Conservation (phyloP, 2,113 vertebrate genomes). For the Dipodomys spectabilis region DNA sequence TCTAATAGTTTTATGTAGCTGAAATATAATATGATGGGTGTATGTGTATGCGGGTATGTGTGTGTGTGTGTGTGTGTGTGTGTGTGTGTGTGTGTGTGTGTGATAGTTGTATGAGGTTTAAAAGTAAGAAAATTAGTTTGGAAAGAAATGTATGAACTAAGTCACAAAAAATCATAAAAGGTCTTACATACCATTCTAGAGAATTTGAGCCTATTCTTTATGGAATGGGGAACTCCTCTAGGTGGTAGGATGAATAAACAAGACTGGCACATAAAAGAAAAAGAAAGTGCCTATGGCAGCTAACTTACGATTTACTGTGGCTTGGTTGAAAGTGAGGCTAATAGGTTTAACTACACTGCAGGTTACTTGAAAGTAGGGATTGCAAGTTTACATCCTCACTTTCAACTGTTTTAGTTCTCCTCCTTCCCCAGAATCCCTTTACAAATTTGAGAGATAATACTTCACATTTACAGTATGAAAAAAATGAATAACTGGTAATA, state of each 20-base stretch:
- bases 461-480: neutral
- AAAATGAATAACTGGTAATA: neutral
- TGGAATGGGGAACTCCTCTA: neutral
- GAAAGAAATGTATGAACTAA: neutral
- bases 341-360: neutral
- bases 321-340: slow-evolving; percentile 5
- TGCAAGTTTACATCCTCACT: slow-evolving; percentile 17
- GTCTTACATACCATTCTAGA: neutral
- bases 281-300: neutral
- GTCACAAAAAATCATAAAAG: neutral
- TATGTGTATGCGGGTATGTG: neutral
- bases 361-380: slow-evolving; percentile 26
- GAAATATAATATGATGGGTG: neutral
- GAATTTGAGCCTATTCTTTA: neutral
- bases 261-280: neutral
- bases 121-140: slow-evolving; percentile 48
- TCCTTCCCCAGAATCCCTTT: neutral
- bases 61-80: neutral
- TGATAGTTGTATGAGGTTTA: neutral
- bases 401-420: slow-evolving; percentile 7
- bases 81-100: neutral
- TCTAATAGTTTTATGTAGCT: neutral
- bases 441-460: neutral
- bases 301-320: neutral
- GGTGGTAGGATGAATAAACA: slow-evolving; percentile 21